Base-by-base conservation (phyloP, 1,140 invertebrate genomes). In the Vollenhovia emeryi region DNA sequence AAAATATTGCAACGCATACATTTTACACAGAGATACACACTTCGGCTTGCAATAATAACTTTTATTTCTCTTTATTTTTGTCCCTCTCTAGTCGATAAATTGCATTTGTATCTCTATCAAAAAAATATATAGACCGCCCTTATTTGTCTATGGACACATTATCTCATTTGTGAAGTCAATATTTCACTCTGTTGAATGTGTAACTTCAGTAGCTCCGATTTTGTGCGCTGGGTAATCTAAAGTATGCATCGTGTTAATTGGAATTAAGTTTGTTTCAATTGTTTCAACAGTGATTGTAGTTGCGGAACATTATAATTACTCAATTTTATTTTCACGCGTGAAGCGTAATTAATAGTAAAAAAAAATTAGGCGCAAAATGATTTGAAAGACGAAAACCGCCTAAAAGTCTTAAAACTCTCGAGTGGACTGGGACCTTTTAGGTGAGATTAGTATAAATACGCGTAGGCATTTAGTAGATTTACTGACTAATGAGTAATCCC, bases 361-460 rank as follows among this genome's bases (percentile, higher is more conserved):
- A 36, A 80, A 80, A 80, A 55, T 15, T 69, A n/a, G 36, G 8
- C 48, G 11, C 36, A 13, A 57, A 80, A 45, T 71, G 43, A 18
- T 43, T 80, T 48, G 36, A 68, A 55, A 52, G 21, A 40, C 24
- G 18, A 69, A 21, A 15, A 2, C 11, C 11, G 27, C 21, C 50
- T 40, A 27, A 52, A 79, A 79, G 15, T 50, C 11, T 80, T 27
- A 55, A 80, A 69, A 40, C 9, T 36, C n/a, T 79, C 27, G 57
- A 21, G 15, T 43, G 6, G 0, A 69, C 11, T 30, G 5, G 24
- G 24, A 33, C 18, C 18, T 8, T n/a, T 3, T 27, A 57, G 27
- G 27, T 18, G 24, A 40, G 33, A 21, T 36, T 27, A 15, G 33
- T n/a, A 69, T 52, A 80, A 78, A 69, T 55, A 69, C 48, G 9